Evolutionary conservation across 23 tunicate species (phyloP).

Genomic region (Botrylloides violaceus): DNA sequence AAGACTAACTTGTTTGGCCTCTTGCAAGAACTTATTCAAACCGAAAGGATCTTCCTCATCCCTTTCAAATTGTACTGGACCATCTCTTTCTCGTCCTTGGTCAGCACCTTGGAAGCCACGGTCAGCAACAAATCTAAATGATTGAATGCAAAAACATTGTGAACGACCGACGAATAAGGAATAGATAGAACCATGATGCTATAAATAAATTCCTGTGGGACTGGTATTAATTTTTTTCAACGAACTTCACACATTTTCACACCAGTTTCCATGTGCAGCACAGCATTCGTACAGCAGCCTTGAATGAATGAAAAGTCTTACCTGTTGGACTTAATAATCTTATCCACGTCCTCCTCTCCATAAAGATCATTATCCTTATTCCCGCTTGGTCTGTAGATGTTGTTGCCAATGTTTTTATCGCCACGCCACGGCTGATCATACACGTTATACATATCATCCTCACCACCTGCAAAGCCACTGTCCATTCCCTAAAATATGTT

Average conservation of each 20-base stretch:
- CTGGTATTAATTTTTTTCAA: too few species aligned
- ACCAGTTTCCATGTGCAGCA: too few species aligned
- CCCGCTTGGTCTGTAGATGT: slow-evolving; percentile 82
- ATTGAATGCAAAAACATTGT: too few species aligned
- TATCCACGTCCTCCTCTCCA: slow-evolving; percentile 96
- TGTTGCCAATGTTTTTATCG: slow-evolving; percentile 82
- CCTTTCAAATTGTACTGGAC: slow-evolving; percentile 97
- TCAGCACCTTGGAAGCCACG: slow-evolving; percentile 91
- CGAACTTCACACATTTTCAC: too few species aligned
- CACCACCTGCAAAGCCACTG: slow-evolving; percentile 96
- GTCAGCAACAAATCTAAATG: slow-evolving; percentile 99
- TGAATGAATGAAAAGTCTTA: too few species aligned
- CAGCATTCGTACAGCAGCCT: too few species aligned
- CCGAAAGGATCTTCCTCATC: slow-evolving; percentile 90
- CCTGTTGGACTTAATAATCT: slow-evolving; percentile 80
- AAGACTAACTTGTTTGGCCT: slow-evolving; percentile 66
- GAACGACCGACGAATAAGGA: too few species aligned
- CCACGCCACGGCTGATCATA: slow-evolving; percentile 95
- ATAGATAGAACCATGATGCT: too few species aligned
- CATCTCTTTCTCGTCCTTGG: slow-evolving; percentile 68
- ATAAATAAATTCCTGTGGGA: too few species aligned
- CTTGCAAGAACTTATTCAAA: slow-evolving; percentile 89
- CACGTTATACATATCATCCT: slow-evolving; percentile 87
- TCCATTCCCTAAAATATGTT: slow-evolving; percentile 99
- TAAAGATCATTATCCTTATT: slow-evolving; percentile 83